These are phyloP conservation scores for Acropora yongei DNA, from an alignment of 64 coral and sea anemone genomes.

Conservation along the genomic window DNA sequence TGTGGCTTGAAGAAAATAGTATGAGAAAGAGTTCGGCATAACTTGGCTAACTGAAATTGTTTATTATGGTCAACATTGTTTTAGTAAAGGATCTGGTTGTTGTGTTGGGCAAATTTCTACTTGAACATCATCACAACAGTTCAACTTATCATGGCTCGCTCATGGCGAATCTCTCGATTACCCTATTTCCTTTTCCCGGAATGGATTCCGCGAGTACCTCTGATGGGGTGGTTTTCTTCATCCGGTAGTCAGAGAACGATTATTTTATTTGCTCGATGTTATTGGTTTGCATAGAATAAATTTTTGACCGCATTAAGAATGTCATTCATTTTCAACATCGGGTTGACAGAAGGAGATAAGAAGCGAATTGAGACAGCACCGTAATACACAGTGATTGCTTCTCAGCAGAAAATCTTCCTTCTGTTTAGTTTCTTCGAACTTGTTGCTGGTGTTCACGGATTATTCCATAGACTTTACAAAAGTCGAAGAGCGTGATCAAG, in stretches of 20 bases:
- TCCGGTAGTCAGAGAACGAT: neutral
- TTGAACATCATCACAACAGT: too few relatives aligned
- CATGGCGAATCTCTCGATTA: too few relatives aligned
- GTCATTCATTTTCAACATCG: slow-evolving; percentile 10
- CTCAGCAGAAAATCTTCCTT: neutral
- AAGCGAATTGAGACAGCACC: neutral
- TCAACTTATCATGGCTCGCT: too few relatives aligned
- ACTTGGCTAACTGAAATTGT: too few relatives aligned
- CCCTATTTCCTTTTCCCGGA: too few relatives aligned
- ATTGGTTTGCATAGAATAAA: neutral
- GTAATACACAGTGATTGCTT: neutral
- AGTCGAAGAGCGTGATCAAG: neutral
- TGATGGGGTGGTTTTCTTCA: neutral
- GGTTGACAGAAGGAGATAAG: slow-evolving; percentile 15
- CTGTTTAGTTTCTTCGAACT: neutral
- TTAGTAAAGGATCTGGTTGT: too few relatives aligned
- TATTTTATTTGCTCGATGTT: neutral
- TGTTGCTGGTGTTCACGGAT: slow-evolving; percentile 10
- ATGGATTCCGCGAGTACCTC: too few relatives aligned
- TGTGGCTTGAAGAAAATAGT: too few relatives aligned
- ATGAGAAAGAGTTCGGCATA: too few relatives aligned
- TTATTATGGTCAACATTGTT: too few relatives aligned
- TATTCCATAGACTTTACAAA: neutral
- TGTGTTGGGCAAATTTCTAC: too few relatives aligned
- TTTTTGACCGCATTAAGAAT: neutral